Conservation (phyloP, 2,113 vertebrate genomes). For the Chionodraco myersi region DNA sequence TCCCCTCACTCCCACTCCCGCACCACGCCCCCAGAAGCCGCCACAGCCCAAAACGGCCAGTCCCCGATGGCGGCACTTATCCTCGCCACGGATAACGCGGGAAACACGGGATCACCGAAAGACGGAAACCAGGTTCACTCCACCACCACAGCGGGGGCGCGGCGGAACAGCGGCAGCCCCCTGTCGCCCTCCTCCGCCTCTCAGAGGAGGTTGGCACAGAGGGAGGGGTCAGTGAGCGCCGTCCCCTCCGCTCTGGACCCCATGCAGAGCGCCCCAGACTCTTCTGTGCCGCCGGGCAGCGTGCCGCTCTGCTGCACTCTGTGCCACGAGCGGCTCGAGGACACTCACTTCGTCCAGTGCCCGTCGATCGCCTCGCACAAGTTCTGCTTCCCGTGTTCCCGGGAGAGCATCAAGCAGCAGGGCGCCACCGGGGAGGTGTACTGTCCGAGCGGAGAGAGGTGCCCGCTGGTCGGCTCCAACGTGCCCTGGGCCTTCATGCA, state of each 20-base stretch:
- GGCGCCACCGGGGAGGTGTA: conserved; percentile 95
- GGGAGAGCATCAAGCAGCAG: conserved; percentile 99
- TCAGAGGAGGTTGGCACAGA: conserved; percentile 88
- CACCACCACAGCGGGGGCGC: conserved; percentile 82
- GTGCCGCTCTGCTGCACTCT: conserved; percentile 95
- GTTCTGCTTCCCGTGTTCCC: conserved; percentile 98
- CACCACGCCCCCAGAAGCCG: conserved; percentile 90
- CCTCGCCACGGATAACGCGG: conserved; percentile 93
- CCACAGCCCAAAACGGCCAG: conserved; percentile 89
- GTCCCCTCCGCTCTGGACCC: conserved; percentile 81
- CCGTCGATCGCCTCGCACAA: conserved; percentile 95
- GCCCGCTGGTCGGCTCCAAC: conserved; percentile 95
- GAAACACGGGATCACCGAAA: conserved; percentile 90
- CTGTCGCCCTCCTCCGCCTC: conserved; percentile 90
- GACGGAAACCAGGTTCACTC: conserved; percentile 93
- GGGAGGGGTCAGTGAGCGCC: conserved; percentile 82
- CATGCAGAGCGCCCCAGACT: conserved; percentile 91
- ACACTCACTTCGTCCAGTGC: conserved; percentile 99
- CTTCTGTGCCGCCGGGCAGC: conserved; percentile 87
- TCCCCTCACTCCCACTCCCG: conserved; percentile 93
- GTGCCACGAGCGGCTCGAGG: conserved; percentile 97
- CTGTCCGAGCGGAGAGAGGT: conserved; percentile 96
- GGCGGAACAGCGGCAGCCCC: conserved; percentile 92
- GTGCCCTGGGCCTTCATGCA: conserved; percentile 99
- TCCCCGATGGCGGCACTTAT: conserved; percentile 96